Base-by-base conservation (phyloP, 2,888 invertebrate genomes). In the Oxystoma pomonae region DNA sequence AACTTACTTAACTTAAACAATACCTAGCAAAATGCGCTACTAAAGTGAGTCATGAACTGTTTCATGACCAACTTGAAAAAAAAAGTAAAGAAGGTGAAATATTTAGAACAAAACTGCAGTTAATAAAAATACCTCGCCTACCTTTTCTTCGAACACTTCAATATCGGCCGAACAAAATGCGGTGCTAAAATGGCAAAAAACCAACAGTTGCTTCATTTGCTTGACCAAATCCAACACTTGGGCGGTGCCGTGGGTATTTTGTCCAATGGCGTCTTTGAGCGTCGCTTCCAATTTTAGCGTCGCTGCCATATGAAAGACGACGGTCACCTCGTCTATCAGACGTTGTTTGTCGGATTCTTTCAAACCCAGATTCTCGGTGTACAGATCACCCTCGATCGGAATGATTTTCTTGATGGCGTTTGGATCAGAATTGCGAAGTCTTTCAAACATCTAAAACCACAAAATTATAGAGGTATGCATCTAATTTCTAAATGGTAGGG, bases 101-200 rank as follows among this genome's bases (percentile, higher is more conserved):
- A n/a, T n/a, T n/a, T n/a, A n/a, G n/a, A n/a, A n/a, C n/a, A n/a
- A n/a, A n/a, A n/a, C n/a, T n/a, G n/a, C n/a, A n/a, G n/a, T n/a
- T n/a, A n/a, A n/a, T n/a, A n/a, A n/a, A n/a, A n/a, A n/a, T n/a
- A n/a, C n/a, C n/a, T 35, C 35, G 3, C 68, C 69, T 76, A 85
- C 86, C 81, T 86, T 88, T 78, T 97, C 97, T 68, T 91, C 89
- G 80, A 96, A 88, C 60, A 90, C 88, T 9, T 89, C 87, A 69
- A 91, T 86, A 76, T 98, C 96, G 69, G 96, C 94, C 74, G 98
- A 96, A 76, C 97, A 96, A 78, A 97, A 98, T 0, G 98, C 97
- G 0, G 98, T 98, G 3, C 96, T 96, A n/a, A 96, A 85, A 78
- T 98, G 96, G 3, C 98, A 85, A 68, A 95, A 89, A 0, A 88